These are phyloP conservation scores for Nyctibius grandis DNA, from an alignment of 2,797 vertebrate species.

Conservation along the genomic window DNA sequence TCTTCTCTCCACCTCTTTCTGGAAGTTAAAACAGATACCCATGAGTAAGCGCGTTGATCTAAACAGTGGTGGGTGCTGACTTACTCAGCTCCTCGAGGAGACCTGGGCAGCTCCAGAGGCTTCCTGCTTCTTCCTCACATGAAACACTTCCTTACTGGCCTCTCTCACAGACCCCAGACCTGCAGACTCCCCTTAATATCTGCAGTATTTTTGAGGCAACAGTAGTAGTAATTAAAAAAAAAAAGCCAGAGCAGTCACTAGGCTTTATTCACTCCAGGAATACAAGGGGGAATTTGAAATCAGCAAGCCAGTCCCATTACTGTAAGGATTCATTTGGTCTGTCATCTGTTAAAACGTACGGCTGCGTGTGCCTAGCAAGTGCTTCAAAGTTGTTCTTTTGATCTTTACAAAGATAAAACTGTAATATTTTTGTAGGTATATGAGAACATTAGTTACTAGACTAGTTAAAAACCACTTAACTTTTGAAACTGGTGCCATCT, in stretches of 20 bases:
- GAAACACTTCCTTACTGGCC: background rate
- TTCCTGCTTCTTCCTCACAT: background rate
- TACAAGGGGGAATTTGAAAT: background rate
- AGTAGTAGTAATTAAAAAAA: background rate
- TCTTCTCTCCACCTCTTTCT: background rate
- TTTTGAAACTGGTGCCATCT: conserved; percentile 2
- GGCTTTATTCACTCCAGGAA: background rate
- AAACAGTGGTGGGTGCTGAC: background rate
- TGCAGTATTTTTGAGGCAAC: background rate
- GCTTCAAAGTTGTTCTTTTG: conserved; percentile 36
- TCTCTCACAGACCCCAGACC: background rate
- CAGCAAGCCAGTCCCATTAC: background rate
- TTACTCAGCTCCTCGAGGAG: background rate
- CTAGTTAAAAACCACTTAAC: conserved; percentile 38
- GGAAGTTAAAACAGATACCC: background rate
- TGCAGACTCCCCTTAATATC: background rate
- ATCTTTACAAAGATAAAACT: conserved; percentile 40
- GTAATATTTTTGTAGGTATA: conserved; percentile 25
- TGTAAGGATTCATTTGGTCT: background rate
- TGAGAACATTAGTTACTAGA: conserved; percentile 10
- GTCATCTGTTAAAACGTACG: background rate
- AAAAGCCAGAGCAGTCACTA: background rate
- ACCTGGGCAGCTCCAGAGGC: background rate
- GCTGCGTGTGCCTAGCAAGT: background rate
- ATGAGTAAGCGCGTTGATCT: background rate